A percentile compares a stretch with the other conserved stretches of the same genome.
Conservation (phyloP, 2,888 invertebrate genomes). For the Gastracanthus pulcherrimus region DNA sequence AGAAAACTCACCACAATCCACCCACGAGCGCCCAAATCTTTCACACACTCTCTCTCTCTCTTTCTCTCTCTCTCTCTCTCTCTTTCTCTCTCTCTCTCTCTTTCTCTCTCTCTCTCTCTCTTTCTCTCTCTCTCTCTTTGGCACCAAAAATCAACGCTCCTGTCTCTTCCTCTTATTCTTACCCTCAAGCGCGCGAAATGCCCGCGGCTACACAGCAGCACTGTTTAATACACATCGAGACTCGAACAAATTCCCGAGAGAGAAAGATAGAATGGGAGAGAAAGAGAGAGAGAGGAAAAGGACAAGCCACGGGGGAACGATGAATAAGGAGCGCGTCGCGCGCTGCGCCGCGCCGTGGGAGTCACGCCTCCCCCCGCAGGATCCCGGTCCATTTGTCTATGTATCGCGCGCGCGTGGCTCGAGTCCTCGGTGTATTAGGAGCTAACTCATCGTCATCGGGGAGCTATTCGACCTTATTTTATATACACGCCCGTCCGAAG, state of each 20-base stretch:
- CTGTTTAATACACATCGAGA: neutral
- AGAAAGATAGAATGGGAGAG: no score
- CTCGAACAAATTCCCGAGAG: neutral
- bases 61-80: neutral
- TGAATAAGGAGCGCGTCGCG: constrained; percentile 46
- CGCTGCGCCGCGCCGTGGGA: constrained; percentile 28
- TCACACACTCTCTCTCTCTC: neutral
- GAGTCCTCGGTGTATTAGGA: no score
- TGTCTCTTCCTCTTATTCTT: neutral
- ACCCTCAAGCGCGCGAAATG: neutral
- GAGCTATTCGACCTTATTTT: constrained; percentile 71
- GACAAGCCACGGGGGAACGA: constrained; percentile 50
- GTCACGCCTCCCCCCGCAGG: constrained; percentile 38
- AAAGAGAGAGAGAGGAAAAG: neutral
- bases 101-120: neutral
- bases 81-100: neutral
- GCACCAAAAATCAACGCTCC: neutral
- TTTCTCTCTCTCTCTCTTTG: neutral
- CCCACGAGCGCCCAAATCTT: neutral
- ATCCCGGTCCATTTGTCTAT: constrained; percentile 39
- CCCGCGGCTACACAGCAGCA: neutral
- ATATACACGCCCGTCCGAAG: constrained; percentile 60
- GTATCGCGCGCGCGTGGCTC: constrained; percentile 20
- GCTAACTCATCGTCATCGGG: constrained; percentile 67
- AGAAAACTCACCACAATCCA: neutral